Conservation (phyloP, 2,888 invertebrate genomes). For the Beris chalybata region DNA sequence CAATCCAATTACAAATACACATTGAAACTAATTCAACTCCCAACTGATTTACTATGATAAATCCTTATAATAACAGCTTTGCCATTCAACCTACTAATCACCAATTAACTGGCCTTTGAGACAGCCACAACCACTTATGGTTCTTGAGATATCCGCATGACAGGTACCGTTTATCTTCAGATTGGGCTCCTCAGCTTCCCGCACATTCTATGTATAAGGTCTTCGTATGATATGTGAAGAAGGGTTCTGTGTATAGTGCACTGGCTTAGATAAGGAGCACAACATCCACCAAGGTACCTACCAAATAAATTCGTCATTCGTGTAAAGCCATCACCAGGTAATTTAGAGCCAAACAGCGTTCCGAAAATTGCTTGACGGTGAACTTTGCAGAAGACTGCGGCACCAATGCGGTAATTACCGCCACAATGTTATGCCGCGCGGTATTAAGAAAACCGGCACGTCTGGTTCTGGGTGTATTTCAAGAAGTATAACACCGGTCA, state of each 20-base stretch:
- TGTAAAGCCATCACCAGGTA: slow-evolving; percentile 23
- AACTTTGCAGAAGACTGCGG: too few relatives aligned
- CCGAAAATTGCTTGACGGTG: neutral
- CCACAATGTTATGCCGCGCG: too few relatives aligned
- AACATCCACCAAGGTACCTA: neutral
- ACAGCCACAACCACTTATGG: slow-evolving; percentile 26
- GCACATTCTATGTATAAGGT: neutral
- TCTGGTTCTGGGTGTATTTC: too few relatives aligned
- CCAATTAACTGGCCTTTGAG: slow-evolving; percentile 30
- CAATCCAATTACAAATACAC: neutral
- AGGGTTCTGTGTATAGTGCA: slow-evolving; percentile 6
- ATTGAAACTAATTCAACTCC: neutral
- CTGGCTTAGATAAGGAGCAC: slow-evolving; percentile 11
- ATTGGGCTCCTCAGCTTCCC: slow-evolving; percentile 10
- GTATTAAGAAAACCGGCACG: too few relatives aligned
- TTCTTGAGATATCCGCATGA: slow-evolving; percentile 24
- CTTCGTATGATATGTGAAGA: slow-evolving; percentile 15
- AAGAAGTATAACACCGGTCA: too few relatives aligned
- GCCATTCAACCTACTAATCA: slow-evolving; percentile 26
- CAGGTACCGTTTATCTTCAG: slow-evolving; percentile 25
- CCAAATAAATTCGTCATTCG: slow-evolving; percentile 31
- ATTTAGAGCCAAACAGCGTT: slow-evolving; percentile 14
- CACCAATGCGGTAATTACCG: too few relatives aligned
- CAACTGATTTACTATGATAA: slow-evolving; percentile 9
- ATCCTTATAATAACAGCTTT: slow-evolving; percentile 16